These are phyloP conservation scores for Sinhomidia bicolor DNA, from an alignment of 2,888 invertebrate genomes.

Conservation along the genomic window DNA sequence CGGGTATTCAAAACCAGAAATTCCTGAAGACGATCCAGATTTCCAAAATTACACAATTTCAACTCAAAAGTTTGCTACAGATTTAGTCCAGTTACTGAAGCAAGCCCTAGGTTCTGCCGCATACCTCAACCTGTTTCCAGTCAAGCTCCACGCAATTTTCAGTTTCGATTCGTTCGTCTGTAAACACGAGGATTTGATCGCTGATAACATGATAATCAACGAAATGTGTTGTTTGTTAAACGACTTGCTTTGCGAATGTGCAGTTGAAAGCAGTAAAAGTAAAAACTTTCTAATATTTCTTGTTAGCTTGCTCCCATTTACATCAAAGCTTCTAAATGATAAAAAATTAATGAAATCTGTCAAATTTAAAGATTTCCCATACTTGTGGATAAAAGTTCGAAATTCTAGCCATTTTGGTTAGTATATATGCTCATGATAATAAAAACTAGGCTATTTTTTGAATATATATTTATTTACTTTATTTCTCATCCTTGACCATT, in stretches of 20 bases:
- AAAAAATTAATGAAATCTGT: neutral
- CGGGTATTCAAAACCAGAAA: neutral
- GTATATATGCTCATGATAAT: neutral
- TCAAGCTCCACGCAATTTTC: constrained; percentile 33
- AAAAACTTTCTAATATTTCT: constrained; percentile 19
- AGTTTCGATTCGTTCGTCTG: constrained; percentile 26
- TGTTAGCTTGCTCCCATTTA: constrained; percentile 14
- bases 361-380: constrained; percentile 17
- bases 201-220: neutral
- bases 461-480: constrained; percentile 51
- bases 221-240: constrained; percentile 39
- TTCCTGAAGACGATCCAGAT: constrained; percentile 41
- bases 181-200: neutral
- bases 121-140: constrained; percentile 12
- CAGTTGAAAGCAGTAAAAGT: neutral
- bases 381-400: constrained; percentile 16
- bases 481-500: constrained; percentile 49
- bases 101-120: neutral
- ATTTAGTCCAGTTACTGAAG: neutral
- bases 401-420: neutral
- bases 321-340: neutral
- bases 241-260: constrained; percentile 13
- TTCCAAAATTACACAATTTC: constrained; percentile 2
- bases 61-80: neutral
- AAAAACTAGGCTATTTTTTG: neutral